Percentiles rank a stretch among this genome's conserved stretches.
Conservation (phyloP, 2,797 vertebrate species). For the Sternarchorhynchus goeldii region DNA sequence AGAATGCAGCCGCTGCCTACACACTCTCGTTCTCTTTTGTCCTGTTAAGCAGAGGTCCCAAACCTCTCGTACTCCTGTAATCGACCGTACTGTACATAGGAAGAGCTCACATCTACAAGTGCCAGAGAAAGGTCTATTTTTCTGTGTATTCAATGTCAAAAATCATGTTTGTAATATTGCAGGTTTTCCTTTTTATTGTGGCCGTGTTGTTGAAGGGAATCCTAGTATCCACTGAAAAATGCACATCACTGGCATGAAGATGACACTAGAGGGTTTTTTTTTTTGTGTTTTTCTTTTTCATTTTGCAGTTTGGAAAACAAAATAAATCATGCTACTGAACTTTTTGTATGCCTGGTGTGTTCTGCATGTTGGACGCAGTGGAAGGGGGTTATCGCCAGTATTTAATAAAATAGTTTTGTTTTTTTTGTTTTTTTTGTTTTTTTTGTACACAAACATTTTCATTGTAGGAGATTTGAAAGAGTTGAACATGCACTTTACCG, state of each 20-base stretch:
- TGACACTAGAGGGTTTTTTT: slow-evolving; percentile 55
- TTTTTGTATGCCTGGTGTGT: slow-evolving; percentile 5
- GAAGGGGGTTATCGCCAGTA: no score
- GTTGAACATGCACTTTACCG: no score
- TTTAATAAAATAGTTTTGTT: no score
- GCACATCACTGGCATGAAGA: slow-evolving; percentile 68
- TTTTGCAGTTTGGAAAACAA: slow-evolving; percentile 71
- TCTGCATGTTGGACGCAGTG: background rate
- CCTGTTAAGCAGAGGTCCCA: slow-evolving; percentile 51
- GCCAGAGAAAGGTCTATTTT: slow-evolving; percentile 68
- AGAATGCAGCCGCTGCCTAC: slow-evolving; percentile 54
- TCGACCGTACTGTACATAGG: slow-evolving; percentile 60
- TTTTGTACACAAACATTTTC: background rate
- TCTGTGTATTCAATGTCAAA: slow-evolving; percentile 68
- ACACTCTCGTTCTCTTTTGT: slow-evolving; percentile 42
- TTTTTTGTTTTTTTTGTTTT: no score
- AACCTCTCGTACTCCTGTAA: slow-evolving; percentile 53
- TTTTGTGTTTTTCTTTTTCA: slow-evolving; percentile 61
- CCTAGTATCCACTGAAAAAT: slow-evolving; percentile 62
- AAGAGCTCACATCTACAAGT: slow-evolving; percentile 59
- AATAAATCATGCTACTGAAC: slow-evolving; percentile 74
- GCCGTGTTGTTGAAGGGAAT: slow-evolving; percentile 60
- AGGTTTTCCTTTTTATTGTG: slow-evolving; percentile 53
- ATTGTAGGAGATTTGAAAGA: no score
- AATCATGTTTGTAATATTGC: slow-evolving; percentile 63